Evolutionary conservation across 2,888 invertebrate genomes (phyloP).

Genomic region (Tetragnatha montana): DNA sequence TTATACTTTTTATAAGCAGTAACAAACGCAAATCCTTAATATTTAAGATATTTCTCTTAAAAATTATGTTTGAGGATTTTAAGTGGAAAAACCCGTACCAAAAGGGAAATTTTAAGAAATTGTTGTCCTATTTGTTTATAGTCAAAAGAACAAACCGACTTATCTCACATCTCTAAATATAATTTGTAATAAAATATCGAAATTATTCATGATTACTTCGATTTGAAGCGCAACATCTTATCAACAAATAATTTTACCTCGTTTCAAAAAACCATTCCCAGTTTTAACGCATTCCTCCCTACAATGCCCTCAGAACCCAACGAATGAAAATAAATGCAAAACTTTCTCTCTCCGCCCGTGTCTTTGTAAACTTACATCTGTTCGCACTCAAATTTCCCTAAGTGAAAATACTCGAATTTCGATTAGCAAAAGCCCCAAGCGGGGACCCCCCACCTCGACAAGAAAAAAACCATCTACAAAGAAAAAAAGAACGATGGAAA

Average conservation of each 20-base stretch:
- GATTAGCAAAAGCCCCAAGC: constrained; percentile 57
- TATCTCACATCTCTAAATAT: too few relatives aligned
- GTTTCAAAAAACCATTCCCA: not conserved
- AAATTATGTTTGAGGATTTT: too few relatives aligned
- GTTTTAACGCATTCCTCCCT: not conserved
- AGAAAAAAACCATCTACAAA: not conserved
- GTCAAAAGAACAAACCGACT: too few relatives aligned
- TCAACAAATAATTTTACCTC: not conserved
- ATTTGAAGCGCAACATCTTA: too few relatives aligned
- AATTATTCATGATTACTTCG: too few relatives aligned
- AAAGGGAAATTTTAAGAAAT: too few relatives aligned
- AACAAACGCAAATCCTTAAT: too few relatives aligned
- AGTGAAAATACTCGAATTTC: constrained; percentile 68
- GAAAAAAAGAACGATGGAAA: constrained; percentile 22
- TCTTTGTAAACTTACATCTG: constrained; percentile 47
- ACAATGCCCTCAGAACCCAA: not conserved
- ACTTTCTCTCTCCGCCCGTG: constrained; percentile 8
- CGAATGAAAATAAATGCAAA: constrained; percentile 37
- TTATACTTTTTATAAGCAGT: too few relatives aligned
- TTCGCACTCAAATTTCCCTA: constrained; percentile 67
- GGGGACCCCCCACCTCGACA: constrained; percentile 15
- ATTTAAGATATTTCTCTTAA: too few relatives aligned
- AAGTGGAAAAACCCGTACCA: too few relatives aligned
- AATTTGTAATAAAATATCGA: too few relatives aligned
- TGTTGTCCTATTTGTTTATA: too few relatives aligned